Conservation (phyloP, 2,888 invertebrate genomes). For the Trissoscelio sp. region DNA sequence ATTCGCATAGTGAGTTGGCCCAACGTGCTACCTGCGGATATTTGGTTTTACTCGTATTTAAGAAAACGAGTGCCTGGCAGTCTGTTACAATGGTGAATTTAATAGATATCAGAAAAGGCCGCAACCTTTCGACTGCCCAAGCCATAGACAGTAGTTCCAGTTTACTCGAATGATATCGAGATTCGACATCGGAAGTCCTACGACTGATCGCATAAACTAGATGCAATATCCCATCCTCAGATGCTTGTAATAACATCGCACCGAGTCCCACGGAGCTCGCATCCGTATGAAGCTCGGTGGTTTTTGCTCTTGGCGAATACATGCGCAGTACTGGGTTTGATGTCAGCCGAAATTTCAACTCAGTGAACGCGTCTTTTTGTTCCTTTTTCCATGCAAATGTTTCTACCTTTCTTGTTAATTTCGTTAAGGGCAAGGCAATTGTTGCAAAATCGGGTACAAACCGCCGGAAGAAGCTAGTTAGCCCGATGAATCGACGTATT, state of each 20-base stretch:
- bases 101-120: neutral
- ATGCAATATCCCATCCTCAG: neutral
- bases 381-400: neutral
- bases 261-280: neutral
- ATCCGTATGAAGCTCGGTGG: neutral
- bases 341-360: neutral
- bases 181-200: neutral
- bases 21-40: neutral
- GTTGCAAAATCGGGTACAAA: conserved; percentile 18
- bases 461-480: conserved; percentile 13
- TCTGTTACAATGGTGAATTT: neutral
- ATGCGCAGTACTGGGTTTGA: neutral
- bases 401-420: neutral
- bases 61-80: conserved; percentile 1
- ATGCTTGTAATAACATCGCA: neutral
- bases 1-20: neutral
- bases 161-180: neutral
- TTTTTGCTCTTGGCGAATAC: neutral
- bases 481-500: conserved; percentile 38
- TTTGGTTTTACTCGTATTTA: conserved; percentile 3
- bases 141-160: neutral
- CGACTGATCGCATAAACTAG: neutral
- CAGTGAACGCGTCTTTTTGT: neutral
- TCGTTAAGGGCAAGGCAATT: conserved; percentile 8
- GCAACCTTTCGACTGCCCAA: conserved; percentile 3